Percentiles rank a stretch among this genome's conserved stretches.
phyloP scores from a whole-genome alignment of 2,888 invertebrate species.

The Calliscelio sp. region DNA sequence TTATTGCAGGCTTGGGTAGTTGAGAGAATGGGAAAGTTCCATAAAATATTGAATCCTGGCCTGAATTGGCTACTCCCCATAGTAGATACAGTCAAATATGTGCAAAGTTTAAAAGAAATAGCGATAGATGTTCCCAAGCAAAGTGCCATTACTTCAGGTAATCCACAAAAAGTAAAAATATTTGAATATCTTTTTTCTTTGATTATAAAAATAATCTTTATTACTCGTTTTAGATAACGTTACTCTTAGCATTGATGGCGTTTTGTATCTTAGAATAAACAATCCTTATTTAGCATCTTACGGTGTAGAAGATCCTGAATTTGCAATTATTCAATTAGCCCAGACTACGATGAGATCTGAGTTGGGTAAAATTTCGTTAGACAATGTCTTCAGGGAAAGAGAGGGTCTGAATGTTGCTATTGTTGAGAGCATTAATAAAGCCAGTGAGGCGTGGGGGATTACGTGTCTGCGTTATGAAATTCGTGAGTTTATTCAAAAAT shows the following conservation, averaged over 20 bases:
- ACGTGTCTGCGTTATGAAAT: constrained; percentile 98
- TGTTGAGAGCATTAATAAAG: constrained; percentile 98
- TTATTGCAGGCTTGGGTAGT: constrained; percentile 95
- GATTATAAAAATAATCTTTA: no score
- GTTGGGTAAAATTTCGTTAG: constrained; percentile 98
- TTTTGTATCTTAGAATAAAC: constrained; percentile 96
- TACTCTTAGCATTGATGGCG: constrained; percentile 98
- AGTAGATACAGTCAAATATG: constrained; percentile 97
- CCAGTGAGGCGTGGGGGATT: constrained; percentile 99
- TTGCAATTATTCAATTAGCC: constrained; percentile 99
- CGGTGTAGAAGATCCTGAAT: constrained; percentile 99
- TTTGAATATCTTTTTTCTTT: not conserved
- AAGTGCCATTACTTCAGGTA: constrained; percentile 96
- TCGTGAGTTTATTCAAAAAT: constrained; percentile 87
- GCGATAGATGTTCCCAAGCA: constrained; percentile 99
- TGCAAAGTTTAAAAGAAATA: constrained; percentile 99
- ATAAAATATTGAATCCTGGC: constrained; percentile 97
- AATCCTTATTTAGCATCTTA: constrained; percentile 98
- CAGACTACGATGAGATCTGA: constrained; percentile 99
- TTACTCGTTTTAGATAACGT: constrained; percentile 95
- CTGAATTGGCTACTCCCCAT: constrained; percentile 96
- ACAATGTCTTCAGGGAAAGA: constrained; percentile 98
- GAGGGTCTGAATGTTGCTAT: constrained; percentile 98
- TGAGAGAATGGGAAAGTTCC: constrained; percentile 99
- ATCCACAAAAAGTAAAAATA: constrained; percentile 13